A percentile compares a stretch with the other conserved stretches of the same genome.
phyloP scores from a whole-genome alignment of 2,888 invertebrate genomes.

The Hydrotaea cyrtoneurina region DNA sequence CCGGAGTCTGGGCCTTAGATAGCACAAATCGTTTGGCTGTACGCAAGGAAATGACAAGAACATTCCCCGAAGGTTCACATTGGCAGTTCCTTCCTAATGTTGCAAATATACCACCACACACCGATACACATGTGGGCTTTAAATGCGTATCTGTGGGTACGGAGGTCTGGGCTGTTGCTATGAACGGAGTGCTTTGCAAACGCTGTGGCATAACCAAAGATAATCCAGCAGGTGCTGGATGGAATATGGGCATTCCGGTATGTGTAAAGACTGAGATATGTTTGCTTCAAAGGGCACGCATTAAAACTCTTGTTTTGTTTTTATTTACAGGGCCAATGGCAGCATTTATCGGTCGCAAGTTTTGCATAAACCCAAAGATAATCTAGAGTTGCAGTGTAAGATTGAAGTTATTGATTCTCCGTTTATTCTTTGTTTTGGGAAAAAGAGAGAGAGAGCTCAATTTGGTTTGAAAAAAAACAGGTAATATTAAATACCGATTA shows the following conservation, averaged over 20 bases:
- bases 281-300: neutral
- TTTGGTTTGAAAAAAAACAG: neutral
- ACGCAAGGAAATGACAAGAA: constrained; percentile 88
- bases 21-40: constrained; percentile 87
- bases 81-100: constrained; percentile 88
- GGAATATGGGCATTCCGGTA: constrained; percentile 86
- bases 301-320: constrained; percentile 29
- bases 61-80: constrained; percentile 91
- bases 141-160: constrained; percentile 87
- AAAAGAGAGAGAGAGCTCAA: no score
- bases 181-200: constrained; percentile 86
- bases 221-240: constrained; percentile 89
- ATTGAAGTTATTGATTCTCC: neutral
- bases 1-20: constrained; percentile 91
- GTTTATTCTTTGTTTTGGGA: neutral
- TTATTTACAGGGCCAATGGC: constrained; percentile 82
- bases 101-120: constrained; percentile 83
- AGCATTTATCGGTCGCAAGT: constrained; percentile 80
- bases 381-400: neutral
- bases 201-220: constrained; percentile 88
- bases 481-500: no score
- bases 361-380: constrained; percentile 68
- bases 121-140: constrained; percentile 83
- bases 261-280: neutral
- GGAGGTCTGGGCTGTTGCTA: constrained; percentile 89